Conservation (phyloP, 2,888 invertebrate species). For the Mantis religiosa region DNA sequence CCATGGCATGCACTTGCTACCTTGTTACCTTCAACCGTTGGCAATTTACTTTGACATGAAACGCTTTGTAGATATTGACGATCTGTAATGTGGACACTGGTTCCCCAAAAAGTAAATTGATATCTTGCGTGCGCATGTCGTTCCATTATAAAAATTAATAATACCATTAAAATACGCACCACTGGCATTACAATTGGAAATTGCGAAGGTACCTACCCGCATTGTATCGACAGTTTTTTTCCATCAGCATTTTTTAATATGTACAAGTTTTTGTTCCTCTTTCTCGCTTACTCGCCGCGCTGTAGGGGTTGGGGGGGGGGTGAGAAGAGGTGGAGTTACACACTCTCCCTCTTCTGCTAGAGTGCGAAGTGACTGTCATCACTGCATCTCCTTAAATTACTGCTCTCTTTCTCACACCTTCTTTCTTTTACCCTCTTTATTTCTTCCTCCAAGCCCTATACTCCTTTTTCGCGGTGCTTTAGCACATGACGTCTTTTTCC, state of each 20-base stretch:
- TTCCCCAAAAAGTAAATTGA: background rate
- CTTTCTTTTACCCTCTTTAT: background rate
- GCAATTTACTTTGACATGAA: background rate
- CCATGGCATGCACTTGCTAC: background rate
- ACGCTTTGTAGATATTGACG: background rate
- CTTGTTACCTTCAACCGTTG: background rate
- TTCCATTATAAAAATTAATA: conserved; percentile 7
- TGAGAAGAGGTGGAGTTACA: background rate
- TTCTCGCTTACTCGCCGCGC: background rate
- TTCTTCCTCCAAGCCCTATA: background rate
- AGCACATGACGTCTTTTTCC: too few relatives aligned
- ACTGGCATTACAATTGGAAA: background rate
- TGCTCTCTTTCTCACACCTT: background rate
- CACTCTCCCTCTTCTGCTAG: background rate
- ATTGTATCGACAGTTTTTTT: background rate
- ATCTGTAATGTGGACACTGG: background rate
- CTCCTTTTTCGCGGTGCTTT: too few relatives aligned
- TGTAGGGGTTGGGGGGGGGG: background rate
- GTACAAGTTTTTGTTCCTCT: background rate
- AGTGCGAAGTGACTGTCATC: background rate
- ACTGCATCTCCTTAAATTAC: background rate
- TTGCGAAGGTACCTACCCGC: background rate
- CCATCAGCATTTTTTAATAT: background rate
- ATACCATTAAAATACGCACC: background rate
- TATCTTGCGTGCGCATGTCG: background rate